Evolutionary conservation across 2,888 invertebrate species (phyloP), one percentile per base, ranked within the genome.

Genomic region (Hirudinaria manillensis): DNA sequence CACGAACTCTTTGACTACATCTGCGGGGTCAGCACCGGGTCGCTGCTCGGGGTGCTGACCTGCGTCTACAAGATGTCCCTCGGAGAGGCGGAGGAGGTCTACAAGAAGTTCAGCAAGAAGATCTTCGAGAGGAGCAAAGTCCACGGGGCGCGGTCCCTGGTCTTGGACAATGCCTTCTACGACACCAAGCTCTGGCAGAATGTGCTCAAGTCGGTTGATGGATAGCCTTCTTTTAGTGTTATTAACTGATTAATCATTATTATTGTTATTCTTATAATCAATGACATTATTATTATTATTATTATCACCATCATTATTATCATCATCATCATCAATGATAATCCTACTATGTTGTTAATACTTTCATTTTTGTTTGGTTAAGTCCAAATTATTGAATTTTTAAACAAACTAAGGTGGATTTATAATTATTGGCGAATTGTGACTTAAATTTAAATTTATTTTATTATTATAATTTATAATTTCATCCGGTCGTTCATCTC

Each of bases 81-180:
- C 16, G 91, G 84, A 92, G 92, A 7, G 92, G 74, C 76, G 3
- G 79, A 78, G 53, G 7, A 53, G 83, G 89, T 84, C n/a, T 84
- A 84, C 79, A 80, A 82, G 68, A 80, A 82, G 55, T 83, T 82
- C 76, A 83, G 82, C 72, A 77, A 75, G 7, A 88, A 89, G 84
- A 88, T 91, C 79, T 92, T 92, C 82, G 89, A 88, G 10, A 90
- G 90, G 80, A 89, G 88, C 77, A 84, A 89, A 16, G 83, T 90
- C 71, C 85, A 88, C 85, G 92, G 93, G 21, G 90, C 92, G 0
- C 90, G 82, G 13, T 81, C 90, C 76, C 87, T 93, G 72, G 89
- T 93, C n/a, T 91, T 91, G 90, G 90, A 89, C 76, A 93, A 94
- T 83, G 90, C 93, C 0, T 94, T 93, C 86, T 94, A 95, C 85